Evolutionary conservation across 2,888 invertebrate species (phyloP).

Genomic region (Chymomyza caudatula): DNA sequence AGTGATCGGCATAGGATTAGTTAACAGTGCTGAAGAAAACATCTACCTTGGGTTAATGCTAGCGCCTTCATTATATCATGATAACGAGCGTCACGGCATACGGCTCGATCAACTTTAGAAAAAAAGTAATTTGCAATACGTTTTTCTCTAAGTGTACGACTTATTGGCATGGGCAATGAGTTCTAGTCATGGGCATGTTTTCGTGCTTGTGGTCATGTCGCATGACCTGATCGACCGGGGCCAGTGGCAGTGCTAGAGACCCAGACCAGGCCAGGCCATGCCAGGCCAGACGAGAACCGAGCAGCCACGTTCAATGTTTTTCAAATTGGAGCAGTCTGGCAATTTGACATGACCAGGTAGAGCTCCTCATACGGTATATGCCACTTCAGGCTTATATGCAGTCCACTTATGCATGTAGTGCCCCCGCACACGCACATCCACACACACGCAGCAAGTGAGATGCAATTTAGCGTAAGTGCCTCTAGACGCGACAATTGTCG

Average conservation of each 20-base stretch:
- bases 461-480: constrained; percentile 66
- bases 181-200: background rate
- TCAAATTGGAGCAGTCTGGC: background rate
- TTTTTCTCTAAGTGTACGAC: background rate
- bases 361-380: background rate
- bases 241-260: background rate
- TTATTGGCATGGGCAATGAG: background rate
- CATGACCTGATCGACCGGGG: background rate
- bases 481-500: constrained; percentile 66
- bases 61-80: too few species aligned
- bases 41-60: too few species aligned
- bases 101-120: too few species aligned
- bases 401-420: constrained; percentile 4
- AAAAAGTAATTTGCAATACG: too few species aligned
- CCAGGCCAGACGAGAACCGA: background rate
- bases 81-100: too few species aligned
- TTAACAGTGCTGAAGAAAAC: too few species aligned
- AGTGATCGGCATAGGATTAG: too few species aligned
- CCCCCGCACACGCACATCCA: constrained; percentile 13
- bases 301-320: background rate
- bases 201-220: background rate
- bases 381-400: background rate
- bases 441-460: constrained; percentile 43
- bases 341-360: background rate
- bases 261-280: too few species aligned